Conservation (phyloP, 2,113 vertebrate genomes). For the Forbesichthys agassizii region DNA sequence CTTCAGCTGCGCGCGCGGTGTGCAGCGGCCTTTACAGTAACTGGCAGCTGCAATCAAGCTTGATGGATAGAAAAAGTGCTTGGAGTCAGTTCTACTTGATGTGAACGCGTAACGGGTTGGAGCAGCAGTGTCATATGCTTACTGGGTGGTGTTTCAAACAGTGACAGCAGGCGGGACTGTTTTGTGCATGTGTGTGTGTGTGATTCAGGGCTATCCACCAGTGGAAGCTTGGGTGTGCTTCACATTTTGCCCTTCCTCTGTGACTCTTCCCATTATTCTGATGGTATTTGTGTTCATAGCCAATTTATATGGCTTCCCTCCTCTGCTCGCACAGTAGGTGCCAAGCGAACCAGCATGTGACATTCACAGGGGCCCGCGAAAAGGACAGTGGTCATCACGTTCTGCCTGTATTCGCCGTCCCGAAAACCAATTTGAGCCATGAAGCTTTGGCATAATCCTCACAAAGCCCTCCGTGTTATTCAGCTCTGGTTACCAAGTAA, state of each 20-base stretch:
- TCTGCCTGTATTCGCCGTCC: slow-evolving; percentile 47
- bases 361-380: slow-evolving; percentile 57
- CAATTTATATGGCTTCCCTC: slow-evolving; percentile 50
- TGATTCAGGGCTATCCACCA: slow-evolving; percentile 19
- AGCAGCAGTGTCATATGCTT: slow-evolving; percentile 43
- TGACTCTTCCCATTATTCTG: slow-evolving; percentile 53
- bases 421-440: slow-evolving; percentile 62
- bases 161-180: slow-evolving; percentile 14
- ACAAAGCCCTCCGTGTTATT: slow-evolving; percentile 60
- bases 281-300: slow-evolving; percentile 64
- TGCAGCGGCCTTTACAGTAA: slow-evolving; percentile 12
- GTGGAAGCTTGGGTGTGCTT: slow-evolving; percentile 39
- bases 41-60: slow-evolving; percentile 55
- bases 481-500: slow-evolving; percentile 59
- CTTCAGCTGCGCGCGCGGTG: too few relatives aligned
- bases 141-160: slow-evolving; percentile 43
- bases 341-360: slow-evolving; percentile 67
- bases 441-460: slow-evolving; percentile 65
- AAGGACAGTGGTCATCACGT: slow-evolving; percentile 56
- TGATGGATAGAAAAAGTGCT: slow-evolving; percentile 20
- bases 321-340: slow-evolving; percentile 36
- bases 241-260: slow-evolving; percentile 61
- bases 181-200: not conserved
- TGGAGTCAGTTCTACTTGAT: not conserved
- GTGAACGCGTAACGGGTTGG: slow-evolving; percentile 25